Evolutionary conservation across 2,797 vertebrate genomes (phyloP).

Genomic region (Artibeus jamaicensis): DNA sequence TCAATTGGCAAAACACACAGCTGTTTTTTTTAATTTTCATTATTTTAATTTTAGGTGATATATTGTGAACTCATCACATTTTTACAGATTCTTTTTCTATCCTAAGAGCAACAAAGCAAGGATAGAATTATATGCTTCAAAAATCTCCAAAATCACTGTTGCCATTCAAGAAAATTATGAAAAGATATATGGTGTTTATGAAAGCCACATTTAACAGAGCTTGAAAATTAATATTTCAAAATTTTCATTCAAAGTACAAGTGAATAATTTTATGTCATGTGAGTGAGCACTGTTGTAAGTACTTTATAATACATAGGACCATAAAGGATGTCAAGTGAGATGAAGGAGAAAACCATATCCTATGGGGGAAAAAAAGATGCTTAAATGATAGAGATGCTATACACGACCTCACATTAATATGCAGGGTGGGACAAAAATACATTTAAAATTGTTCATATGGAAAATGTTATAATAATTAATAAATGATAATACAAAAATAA

Average conservation of each 20-base stretch:
- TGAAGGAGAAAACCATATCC: background rate
- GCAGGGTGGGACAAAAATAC: background rate
- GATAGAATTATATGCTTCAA: background rate
- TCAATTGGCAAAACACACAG: slow-evolving; percentile 19
- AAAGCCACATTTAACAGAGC: background rate
- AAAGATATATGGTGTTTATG: background rate
- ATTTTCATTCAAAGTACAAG: slow-evolving; percentile 19
- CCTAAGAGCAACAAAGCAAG: background rate
- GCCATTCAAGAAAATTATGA: slow-evolving; percentile 15
- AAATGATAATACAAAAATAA: background rate
- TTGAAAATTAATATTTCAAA: slow-evolving; percentile 50
- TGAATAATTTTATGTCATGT: slow-evolving; percentile 23
- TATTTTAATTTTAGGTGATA: slow-evolving; percentile 1
- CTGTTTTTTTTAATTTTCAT: background rate
- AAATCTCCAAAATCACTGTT: slow-evolving; percentile 47
- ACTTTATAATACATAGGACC: background rate
- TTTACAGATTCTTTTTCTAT: background rate
- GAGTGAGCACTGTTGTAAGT: background rate
- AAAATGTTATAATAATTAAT: background rate
- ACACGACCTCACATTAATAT: background rate
- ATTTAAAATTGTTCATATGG: background rate
- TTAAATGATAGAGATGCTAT: background rate
- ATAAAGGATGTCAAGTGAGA: background rate
- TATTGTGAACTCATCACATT: slow-evolving; percentile 12
- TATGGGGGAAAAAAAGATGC: background rate